Conservation (phyloP, 2,113 vertebrate species). For the Pseudorhombus dupliciocellatus region DNA sequence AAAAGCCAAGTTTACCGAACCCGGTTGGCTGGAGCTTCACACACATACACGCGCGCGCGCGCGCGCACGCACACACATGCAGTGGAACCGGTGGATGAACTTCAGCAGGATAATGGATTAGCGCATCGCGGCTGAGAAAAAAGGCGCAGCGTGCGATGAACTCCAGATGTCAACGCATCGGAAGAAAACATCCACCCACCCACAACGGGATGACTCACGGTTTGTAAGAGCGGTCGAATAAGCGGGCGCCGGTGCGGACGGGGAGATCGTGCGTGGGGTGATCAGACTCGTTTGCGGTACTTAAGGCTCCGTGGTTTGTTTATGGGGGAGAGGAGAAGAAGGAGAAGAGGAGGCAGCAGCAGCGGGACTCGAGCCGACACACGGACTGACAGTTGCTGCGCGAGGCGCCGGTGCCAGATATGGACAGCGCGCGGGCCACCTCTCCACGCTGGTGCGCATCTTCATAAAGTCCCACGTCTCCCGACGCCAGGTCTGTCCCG, state of each 20-base stretch:
- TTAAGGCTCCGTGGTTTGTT: slow-evolving; percentile 52
- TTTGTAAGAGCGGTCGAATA: slow-evolving; percentile 64
- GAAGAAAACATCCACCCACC: slow-evolving; percentile 65
- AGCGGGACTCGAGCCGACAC: slow-evolving; percentile 38
- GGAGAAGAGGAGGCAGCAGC: not conserved
- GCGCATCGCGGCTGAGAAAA: slow-evolving; percentile 38
- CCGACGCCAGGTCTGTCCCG: not conserved
- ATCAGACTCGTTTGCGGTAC: slow-evolving; percentile 24
- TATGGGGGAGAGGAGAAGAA: slow-evolving; percentile 45
- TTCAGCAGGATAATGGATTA: slow-evolving; percentile 69
- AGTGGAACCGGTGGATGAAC: slow-evolving; percentile 62
- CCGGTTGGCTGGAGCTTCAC: slow-evolving; percentile 54
- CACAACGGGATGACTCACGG: slow-evolving; percentile 68
- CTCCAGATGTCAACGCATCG: slow-evolving; percentile 76
- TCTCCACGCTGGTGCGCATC: slow-evolving; percentile 66
- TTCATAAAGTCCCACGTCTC: slow-evolving; percentile 59
- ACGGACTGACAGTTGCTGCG: slow-evolving; percentile 56
- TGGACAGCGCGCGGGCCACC: slow-evolving; percentile 62
- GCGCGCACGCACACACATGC: not conserved
- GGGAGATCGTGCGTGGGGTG: slow-evolving; percentile 60
- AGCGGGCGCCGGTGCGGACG: slow-evolving; percentile 72
- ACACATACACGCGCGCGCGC: slow-evolving; percentile 20
- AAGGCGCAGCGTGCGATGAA: slow-evolving; percentile 36
- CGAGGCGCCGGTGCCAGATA: slow-evolving; percentile 55
- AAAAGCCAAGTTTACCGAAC: slow-evolving; percentile 62